Base-by-base conservation (phyloP, 2,888 invertebrate genomes). In the Leucoma salicis region DNA sequence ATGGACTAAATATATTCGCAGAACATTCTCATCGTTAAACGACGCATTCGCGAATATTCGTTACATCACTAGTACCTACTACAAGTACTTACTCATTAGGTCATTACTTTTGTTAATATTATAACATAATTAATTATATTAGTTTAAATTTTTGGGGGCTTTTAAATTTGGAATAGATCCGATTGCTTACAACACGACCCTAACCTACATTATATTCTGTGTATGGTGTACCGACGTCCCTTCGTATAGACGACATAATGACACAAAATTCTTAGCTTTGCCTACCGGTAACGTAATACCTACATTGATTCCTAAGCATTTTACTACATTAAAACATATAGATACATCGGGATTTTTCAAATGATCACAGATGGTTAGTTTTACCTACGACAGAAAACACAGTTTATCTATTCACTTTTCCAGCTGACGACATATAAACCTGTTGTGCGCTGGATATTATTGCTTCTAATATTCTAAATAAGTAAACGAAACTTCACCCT, bases 201-300 rank as follows among this genome's bases (percentile, higher is more conserved):
- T 57, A 64, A 60, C 50, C 49, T 62, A 65, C 59, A 58, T 57
- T 64, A 64, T 63, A 67, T 16, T 21, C 6, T 8, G 8, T 21
- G 1, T 66, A 64, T 60, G 73, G 77, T 78, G 70, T 70, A 65
- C n/a, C n/a, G n/a, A n/a, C 67, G 78, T 78, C 66, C 61, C 46
- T 55, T 53, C 55, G 64, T 66, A 55, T 52, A 63, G 13, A 11
- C 49, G 56, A 65, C 49, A 60, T 46, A 47, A 16, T 39, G 40
- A 57, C 67, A 66, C 66, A 61, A 56, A 63, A 66, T 63, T 61
- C 57, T 66, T 53, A 63, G 62, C 62, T 64, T 66, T 39, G 50
- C 38, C 51, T 57, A 33, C 55, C 54, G 39, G 39, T 54, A 48
- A 51, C 54, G 43, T 44, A 49, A 48, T 57, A 21, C 5, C 49